Percentiles rank a stretch among this genome's conserved stretches.
phyloP scores from a whole-genome alignment of 2,797 vertebrate species.

The Mormyrus proboscirostris region DNA sequence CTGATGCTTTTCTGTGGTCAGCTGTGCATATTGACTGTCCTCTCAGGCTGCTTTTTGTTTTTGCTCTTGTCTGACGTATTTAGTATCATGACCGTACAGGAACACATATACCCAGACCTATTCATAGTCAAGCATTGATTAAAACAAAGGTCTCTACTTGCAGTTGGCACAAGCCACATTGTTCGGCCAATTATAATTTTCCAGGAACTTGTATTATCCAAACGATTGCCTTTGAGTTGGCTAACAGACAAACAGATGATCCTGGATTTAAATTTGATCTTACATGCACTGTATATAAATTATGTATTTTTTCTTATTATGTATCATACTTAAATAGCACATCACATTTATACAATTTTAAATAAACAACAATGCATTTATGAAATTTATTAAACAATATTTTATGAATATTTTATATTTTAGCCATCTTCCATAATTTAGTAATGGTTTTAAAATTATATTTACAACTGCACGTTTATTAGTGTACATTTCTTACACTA shows the following conservation, averaged over 20 bases:
- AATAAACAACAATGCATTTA: background rate
- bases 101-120: background rate
- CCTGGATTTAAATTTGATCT: background rate
- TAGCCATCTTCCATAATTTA: background rate
- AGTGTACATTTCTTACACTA: background rate
- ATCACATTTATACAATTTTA: background rate
- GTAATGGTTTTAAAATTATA: background rate
- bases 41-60: background rate
- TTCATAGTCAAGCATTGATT: conserved; percentile 1
- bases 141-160: background rate
- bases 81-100: background rate
- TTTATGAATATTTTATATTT: background rate
- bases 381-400: background rate
- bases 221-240: background rate
- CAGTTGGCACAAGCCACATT: background rate
- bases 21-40: background rate
- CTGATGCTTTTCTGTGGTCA: background rate
- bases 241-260: background rate
- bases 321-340: background rate
- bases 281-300: background rate
- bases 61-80: background rate
- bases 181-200: background rate
- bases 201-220: background rate
- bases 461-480: background rate
- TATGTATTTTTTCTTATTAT: background rate